Percentiles rank a stretch among this genome's conserved stretches.
Conservation (phyloP, 2,888 invertebrate genomes). For the Epirrita christyi region DNA sequence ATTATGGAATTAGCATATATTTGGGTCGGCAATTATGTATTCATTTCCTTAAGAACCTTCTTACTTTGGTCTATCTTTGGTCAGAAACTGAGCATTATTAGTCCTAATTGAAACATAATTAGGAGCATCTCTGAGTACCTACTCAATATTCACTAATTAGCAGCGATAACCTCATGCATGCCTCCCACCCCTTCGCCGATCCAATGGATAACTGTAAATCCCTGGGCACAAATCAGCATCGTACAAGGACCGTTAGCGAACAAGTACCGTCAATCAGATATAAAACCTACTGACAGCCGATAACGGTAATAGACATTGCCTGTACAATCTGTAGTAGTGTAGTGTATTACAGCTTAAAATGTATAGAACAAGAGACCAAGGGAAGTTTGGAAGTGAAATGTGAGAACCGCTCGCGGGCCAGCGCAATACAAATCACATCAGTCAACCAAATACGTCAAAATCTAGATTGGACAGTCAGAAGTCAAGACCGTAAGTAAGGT, state of each 20-base stretch:
- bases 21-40: too few species aligned
- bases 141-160: conserved; percentile 19
- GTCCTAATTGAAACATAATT: too few species aligned
- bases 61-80: too few species aligned
- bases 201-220: conserved; percentile 49
- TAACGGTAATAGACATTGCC: conserved; percentile 72
- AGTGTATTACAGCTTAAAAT: conserved; percentile 1
- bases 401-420: not conserved
- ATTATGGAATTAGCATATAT: too few species aligned
- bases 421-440: too few species aligned
- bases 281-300: conserved; percentile 68
- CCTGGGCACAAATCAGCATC: conserved; percentile 47
- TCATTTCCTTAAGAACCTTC: too few species aligned
- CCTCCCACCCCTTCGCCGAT: conserved; percentile 26
- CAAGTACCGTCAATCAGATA: conserved; percentile 70
- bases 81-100: too few species aligned
- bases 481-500: not conserved
- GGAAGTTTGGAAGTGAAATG: not conserved
- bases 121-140: too few species aligned
- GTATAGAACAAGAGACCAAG: conserved; percentile 4
- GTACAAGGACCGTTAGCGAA: conserved; percentile 62
- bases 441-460: not conserved
- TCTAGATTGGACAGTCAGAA: not conserved
- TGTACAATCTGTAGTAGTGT: conserved; percentile 23
- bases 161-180: conserved; percentile 9